Percentiles rank a stretch among this genome's conserved stretches.
Evolutionary conservation across 1,140 invertebrate species (phyloP).

Genomic region (Drosophila persimilis): DNA sequence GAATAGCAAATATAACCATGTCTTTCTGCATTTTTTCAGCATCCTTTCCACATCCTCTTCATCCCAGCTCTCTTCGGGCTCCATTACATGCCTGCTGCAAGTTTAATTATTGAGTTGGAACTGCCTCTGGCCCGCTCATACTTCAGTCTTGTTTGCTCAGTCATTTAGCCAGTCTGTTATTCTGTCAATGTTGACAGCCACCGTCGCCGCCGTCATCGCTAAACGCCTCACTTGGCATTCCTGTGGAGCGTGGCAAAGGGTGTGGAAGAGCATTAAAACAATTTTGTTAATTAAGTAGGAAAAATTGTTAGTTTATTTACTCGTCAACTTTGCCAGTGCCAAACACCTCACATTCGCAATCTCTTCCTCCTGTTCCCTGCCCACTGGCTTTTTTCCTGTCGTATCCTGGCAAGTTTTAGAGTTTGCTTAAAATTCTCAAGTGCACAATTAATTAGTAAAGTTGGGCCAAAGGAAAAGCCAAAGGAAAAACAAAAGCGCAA

Average conservation of each 20-base stretch:
- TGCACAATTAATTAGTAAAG: constrained; percentile 81
- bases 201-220: constrained; percentile 34
- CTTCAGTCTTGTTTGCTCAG: constrained; percentile 65
- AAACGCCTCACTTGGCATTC: constrained; percentile 63
- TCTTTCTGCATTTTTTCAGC: constrained; percentile 15
- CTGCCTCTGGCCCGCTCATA: constrained; percentile 14
- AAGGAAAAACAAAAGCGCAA: constrained; percentile 25
- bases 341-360: constrained; percentile 39
- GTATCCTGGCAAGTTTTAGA: constrained; percentile 57
- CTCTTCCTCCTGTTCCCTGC: constrained; percentile 9
- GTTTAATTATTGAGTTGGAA: constrained; percentile 67
- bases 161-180: constrained; percentile 62
- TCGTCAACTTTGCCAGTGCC: constrained; percentile 73
- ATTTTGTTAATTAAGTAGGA: constrained; percentile 82
- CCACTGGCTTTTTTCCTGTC: constrained; percentile 24
- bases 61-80: background rate
- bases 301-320: constrained; percentile 81
- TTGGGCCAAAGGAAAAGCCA: constrained; percentile 36
- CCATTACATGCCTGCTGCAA: constrained; percentile 40
- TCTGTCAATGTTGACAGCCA: constrained; percentile 64
- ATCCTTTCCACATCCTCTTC: background rate
- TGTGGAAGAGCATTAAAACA: constrained; percentile 69
- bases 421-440: constrained; percentile 78
- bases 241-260: constrained; percentile 5
- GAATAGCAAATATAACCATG: no score